Percentiles rank a stretch among this genome's conserved stretches.
Evolutionary conservation across 2,797 vertebrate species (phyloP).

Genomic region (Oreonectes daqikongensis): DNA sequence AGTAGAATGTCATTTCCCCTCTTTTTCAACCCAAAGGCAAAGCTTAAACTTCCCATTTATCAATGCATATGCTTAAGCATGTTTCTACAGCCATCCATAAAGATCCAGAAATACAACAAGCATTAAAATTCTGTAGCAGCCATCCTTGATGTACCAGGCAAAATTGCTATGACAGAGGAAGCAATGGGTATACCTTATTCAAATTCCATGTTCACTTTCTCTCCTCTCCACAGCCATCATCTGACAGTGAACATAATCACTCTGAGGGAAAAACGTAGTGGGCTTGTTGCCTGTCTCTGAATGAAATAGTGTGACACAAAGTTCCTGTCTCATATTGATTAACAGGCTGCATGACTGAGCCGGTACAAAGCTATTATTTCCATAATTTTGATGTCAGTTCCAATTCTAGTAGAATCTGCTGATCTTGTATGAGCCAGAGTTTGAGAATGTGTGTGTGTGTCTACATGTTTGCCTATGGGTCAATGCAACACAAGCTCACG

Average conservation of each 20-base stretch:
- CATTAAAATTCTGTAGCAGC: slow-evolving; percentile 28
- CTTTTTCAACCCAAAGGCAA: not conserved
- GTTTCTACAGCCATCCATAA: not conserved
- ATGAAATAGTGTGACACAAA: slow-evolving; percentile 53
- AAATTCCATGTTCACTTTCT: slow-evolving; percentile 11
- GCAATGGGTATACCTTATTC: slow-evolving; percentile 25
- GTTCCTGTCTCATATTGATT: slow-evolving; percentile 52
- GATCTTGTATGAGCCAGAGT: slow-evolving; percentile 20
- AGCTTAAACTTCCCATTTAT: not conserved
- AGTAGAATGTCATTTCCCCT: not conserved
- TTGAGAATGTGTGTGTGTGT: not conserved
- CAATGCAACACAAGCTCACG: too few species aligned
- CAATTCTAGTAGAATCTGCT: slow-evolving; percentile 14
- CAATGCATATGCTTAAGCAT: not conserved
- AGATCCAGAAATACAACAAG: not conserved
- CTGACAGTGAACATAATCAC: slow-evolving; percentile 53
- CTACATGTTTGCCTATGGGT: not conserved
- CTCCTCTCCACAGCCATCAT: slow-evolving; percentile 32
- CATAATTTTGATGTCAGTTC: slow-evolving; percentile 34
- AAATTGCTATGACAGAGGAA: slow-evolving; percentile 34
- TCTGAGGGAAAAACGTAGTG: slow-evolving; percentile 59
- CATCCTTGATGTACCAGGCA: not conserved
- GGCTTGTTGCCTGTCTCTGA: slow-evolving; percentile 59
- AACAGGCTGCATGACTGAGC: slow-evolving; percentile 54
- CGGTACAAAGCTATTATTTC: slow-evolving; percentile 51